Evolutionary conservation across 2,797 vertebrate genomes (phyloP).

Genomic region (Artibeus jamaicensis): DNA sequence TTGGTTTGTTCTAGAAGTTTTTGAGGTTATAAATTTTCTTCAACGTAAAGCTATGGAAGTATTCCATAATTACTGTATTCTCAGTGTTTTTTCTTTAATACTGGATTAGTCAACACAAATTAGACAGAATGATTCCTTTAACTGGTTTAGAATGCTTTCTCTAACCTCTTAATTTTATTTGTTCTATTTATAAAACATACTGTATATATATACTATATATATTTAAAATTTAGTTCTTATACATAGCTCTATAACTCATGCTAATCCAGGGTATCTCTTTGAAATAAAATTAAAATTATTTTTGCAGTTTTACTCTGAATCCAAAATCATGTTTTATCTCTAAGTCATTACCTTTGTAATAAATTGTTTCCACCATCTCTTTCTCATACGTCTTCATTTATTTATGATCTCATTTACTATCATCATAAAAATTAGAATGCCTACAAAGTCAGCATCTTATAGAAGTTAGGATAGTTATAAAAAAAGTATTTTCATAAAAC

Average conservation of each 20-base stretch:
- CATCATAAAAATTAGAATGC: neutral
- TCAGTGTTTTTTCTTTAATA: neutral
- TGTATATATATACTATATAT: neutral
- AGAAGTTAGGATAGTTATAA: neutral
- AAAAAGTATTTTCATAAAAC: constrained; percentile 5
- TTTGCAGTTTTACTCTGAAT: constrained; percentile 18
- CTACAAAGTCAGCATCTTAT: neutral
- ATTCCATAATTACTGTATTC: neutral
- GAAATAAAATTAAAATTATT: neutral
- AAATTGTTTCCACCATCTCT: neutral
- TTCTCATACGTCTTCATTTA: neutral
- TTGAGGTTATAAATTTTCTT: neutral
- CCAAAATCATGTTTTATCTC: neutral
- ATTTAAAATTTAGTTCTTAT: neutral
- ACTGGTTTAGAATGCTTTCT: neutral
- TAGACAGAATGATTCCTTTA: neutral
- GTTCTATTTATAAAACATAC: neutral
- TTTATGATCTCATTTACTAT: neutral
- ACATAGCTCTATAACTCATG: neutral
- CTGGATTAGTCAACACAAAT: neutral
- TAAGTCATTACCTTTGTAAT: neutral
- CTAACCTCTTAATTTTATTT: neutral
- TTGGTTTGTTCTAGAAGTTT: constrained; percentile 17
- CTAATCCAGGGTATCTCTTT: neutral
- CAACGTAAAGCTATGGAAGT: neutral